These are phyloP conservation scores for Oikopleura vanhoeffeni DNA, from an alignment of 23 tunicate genomes.

Conservation along the genomic window DNA sequence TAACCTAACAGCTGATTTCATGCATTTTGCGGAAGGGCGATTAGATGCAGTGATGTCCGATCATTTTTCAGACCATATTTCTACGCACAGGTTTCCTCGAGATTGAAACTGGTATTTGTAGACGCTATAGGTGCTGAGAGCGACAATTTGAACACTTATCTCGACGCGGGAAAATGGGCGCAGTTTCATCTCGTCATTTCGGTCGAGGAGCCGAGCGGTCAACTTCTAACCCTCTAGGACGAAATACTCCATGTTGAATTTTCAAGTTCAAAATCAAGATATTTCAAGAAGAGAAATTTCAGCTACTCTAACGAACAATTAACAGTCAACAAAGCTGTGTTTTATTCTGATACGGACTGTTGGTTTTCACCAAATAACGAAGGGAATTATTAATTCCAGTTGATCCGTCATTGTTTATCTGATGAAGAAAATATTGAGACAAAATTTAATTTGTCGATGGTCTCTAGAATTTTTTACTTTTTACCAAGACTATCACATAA, in stretches of 20 bases:
- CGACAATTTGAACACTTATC: background rate
- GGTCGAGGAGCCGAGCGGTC: background rate
- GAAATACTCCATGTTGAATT: slow-evolving; percentile 9
- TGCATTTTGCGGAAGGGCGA: slow-evolving; percentile 26
- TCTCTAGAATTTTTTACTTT: background rate
- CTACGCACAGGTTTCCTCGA: background rate
- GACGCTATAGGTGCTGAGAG: background rate
- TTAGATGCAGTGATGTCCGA: slow-evolving; percentile 27
- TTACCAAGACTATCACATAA: background rate
- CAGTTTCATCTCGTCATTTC: background rate
- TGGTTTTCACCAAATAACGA: background rate
- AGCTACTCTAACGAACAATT: background rate
- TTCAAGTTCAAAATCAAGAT: background rate
- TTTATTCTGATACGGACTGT: background rate
- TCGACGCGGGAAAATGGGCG: background rate
- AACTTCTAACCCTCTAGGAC: background rate
- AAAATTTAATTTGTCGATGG: background rate
- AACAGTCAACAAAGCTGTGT: background rate
- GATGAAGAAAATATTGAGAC: background rate
- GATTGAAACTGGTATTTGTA: background rate
- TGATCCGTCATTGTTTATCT: background rate
- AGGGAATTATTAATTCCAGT: background rate
- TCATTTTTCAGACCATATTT: background rate
- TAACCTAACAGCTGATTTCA: slow-evolving; percentile 32
- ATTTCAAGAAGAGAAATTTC: background rate